These are phyloP conservation scores for Pachyuromys duprasi DNA, from an alignment of 2,797 vertebrate species.

Conservation along the genomic window DNA sequence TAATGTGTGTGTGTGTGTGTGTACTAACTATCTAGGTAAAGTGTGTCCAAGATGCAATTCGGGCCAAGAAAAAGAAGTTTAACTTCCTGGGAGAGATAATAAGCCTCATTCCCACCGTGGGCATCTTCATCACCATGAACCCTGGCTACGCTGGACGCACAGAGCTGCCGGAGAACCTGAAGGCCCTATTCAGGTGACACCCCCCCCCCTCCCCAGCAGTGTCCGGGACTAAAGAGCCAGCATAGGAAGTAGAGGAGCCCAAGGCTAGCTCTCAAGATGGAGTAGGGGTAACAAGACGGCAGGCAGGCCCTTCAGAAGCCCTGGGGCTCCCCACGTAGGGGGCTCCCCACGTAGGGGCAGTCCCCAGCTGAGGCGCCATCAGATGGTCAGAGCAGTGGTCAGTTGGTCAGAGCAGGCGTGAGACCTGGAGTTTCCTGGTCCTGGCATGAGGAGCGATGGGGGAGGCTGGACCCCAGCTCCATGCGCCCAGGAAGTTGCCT, in stretches of 20 bases:
- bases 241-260: rapidly evolving
- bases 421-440: rapidly evolving
- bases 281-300: no score
- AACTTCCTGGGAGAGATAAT: conserved; percentile 88
- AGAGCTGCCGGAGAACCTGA: conserved; percentile 88
- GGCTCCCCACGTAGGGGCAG: background rate
- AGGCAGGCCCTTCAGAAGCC: rapidly evolving
- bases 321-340: background rate
- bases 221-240: rapidly evolving
- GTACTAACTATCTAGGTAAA: conserved; percentile 85
- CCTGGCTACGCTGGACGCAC: conserved; percentile 88
- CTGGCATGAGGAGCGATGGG: rapidly evolving
- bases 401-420: rapidly evolving
- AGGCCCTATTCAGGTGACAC: conserved; percentile 88
- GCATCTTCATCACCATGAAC: conserved; percentile 91
- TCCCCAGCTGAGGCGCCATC: background rate
- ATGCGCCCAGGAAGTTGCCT: background rate
- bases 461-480: rapidly evolving
- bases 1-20: rapidly evolving
- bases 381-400: rapidly evolving
- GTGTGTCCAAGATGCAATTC: conserved; percentile 88
- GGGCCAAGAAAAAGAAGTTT: conserved; percentile 87
- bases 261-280: no score
- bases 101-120: conserved; percentile 84
- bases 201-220: no score